Base-by-base conservation (phyloP, 2,113 vertebrate genomes). In the Pelobates fuscus region DNA sequence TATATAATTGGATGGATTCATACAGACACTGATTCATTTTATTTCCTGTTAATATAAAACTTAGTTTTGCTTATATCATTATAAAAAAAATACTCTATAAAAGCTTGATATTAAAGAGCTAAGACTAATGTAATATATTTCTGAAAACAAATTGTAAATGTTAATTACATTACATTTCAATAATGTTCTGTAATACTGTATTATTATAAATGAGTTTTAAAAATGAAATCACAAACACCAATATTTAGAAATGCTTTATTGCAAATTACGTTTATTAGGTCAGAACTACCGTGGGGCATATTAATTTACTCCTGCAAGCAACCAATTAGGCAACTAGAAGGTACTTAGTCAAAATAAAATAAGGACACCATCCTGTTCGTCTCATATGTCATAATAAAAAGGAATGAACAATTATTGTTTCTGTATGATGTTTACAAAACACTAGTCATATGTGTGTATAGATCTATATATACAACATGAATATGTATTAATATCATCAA, bases 141-240 rank as follows among this genome's bases (percentile, higher is more conserved):
- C 70, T 80, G 77, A 77, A 81, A 70, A 67, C 72, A 1, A 70
- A 52, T 72, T 63, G 73, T 21, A 70, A 54, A 55, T 79, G 12
- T 26, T 79, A 44, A 80, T 81, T 82, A 57, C 0, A 4, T 73
- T 71, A 43, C 46, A 18, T 77, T 5, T 76, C n/a, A 61, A 81
- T 44, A 82, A 32, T 74, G 7, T 55, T 21, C 68, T 80, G 18
- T 20, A 64, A 81, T 44, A 82, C 26, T 74, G 8, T 55, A 20
- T 66, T 79, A n/a, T 69, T 78, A 4, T 70, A 82, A 64, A 8
- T 70, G 11, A 25, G 0, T 64, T 76, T 46, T 81, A 78, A 86
- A 77, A 77, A 61, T 59, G 60, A 79, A 77, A 78, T 71, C 14
- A 71, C 30, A 72, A 69, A 80, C 30, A 76, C 10, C 64, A 76